Percentiles rank a stretch among this genome's conserved stretches.
These are phyloP conservation scores for Smutsia gigantea DNA, from an alignment of 2,797 vertebrate genomes.

Conservation along the genomic window DNA sequence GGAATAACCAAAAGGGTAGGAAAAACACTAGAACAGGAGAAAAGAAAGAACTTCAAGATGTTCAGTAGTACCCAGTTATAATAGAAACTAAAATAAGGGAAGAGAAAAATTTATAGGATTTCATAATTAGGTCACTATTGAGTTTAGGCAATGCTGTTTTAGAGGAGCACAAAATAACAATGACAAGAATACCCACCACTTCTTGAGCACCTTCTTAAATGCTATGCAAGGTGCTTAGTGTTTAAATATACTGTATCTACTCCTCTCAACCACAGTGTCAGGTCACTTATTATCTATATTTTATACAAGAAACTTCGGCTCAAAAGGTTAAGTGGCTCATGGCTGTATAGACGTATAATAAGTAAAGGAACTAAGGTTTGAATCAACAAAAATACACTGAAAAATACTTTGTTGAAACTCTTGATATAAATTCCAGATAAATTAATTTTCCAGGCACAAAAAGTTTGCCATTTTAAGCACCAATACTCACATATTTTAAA, in stretches of 20 bases:
- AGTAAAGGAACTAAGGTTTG: background rate
- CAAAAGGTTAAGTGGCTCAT: background rate
- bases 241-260: background rate
- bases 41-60: background rate
- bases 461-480: background rate
- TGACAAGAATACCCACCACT: background rate
- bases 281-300: background rate
- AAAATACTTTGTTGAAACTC: background rate
- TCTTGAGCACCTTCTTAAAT: background rate
- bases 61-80: background rate
- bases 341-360: background rate
- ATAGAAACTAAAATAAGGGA: background rate
- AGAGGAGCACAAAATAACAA: background rate
- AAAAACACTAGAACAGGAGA: background rate
- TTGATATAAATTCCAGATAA: constrained; percentile 3
- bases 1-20: background rate
- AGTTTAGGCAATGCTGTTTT: background rate
- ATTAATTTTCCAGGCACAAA: background rate
- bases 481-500: constrained; percentile 8
- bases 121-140: background rate
- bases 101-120: background rate
- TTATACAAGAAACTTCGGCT: background rate
- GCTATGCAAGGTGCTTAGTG: background rate
- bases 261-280: background rate
- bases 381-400: background rate